Conservation (phyloP, 1,140 invertebrate genomes). For the Conus betulinus region DNA sequence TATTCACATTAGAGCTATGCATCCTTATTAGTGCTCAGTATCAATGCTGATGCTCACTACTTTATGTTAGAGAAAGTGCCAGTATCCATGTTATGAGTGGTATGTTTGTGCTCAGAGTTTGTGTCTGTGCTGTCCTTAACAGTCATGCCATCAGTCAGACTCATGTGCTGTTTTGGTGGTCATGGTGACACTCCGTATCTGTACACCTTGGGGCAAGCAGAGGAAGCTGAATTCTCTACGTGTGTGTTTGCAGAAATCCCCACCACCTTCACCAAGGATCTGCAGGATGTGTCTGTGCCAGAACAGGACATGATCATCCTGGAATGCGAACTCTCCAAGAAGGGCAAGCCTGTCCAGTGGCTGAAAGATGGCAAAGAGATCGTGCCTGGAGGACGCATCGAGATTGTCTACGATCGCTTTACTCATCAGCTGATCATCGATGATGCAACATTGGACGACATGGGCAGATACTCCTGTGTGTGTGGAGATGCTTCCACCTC, state of each 20-base stretch:
- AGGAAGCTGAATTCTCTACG: no score
- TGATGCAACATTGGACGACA: conserved; percentile 64
- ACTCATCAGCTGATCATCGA: conserved; percentile 68
- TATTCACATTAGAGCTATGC: no score
- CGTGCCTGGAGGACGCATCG: conserved; percentile 83
- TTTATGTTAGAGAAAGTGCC: no score
- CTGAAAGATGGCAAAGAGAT: conserved; percentile 82
- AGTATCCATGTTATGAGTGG: no score
- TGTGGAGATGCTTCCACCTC: conserved; percentile 66
- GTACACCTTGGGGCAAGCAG: no score
- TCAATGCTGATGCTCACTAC: no score
- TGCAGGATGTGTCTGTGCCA: conserved; percentile 59
- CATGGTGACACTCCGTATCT: no score
- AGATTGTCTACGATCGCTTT: conserved; percentile 74
- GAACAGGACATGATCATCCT: conserved; percentile 66
- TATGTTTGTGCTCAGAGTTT: no score
- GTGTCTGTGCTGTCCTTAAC: no score
- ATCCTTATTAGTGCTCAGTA: no score
- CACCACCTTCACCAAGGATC: conserved; percentile 62
- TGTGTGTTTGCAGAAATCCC: conserved; percentile 60
- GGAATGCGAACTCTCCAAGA: conserved; percentile 71
- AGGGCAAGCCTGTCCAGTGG: conserved; percentile 69
- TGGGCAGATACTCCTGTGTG: conserved; percentile 65
- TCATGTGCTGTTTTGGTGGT: no score
- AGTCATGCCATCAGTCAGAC: no score